Evolutionary conservation across 1,140 invertebrate genomes (phyloP), one percentile per base, ranked within the genome.

Genomic region (Vanessa tameamea): DNA sequence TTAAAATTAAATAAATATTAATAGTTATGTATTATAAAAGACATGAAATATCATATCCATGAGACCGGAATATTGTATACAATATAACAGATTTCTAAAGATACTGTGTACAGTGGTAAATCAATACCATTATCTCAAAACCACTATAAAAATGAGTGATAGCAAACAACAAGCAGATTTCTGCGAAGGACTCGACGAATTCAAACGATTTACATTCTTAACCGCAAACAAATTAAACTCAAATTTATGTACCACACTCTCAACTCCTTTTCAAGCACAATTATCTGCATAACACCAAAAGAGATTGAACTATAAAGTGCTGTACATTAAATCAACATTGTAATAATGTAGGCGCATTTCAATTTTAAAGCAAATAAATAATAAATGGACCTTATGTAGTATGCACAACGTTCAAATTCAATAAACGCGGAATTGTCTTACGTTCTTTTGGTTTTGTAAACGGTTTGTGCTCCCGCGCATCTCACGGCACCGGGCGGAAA

Each of bases 71-170:
- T 69, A 77, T 73, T 67, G 75, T 77, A 76, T 80, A 78, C 78
- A 79, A 80, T 81, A 84, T 82, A 78, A 78, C 80, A 83, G 81
- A 84, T 81, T 78, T 74, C 77, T 80, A 81, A 80, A 84, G 79
- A 85, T 85, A 82, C 80, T 81, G 82, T 82, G 81, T 84, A 82
- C 73, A 82, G 79, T 85, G 82, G 85, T 88, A 87, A 90, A 88
- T 89, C 89, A 90, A 92, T 90, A 89, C 83, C 83, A 92, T 92
- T 90, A 92, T 87, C 87, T 87, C 82, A 77, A 88, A 90, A 90
- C 88, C 87, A 90, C 87, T 87, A 90, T 87, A 89, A 91, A 88
- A 91, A 91, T 89, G 86, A 90, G 78, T 87, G 79, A 86, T 87
- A 82, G 78, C 77, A 79, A 83, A 84, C 81, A 81, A 80, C 80